Base-by-base conservation (phyloP, 1,140 invertebrate genomes). In the Rhopalosiphum padi region DNA sequence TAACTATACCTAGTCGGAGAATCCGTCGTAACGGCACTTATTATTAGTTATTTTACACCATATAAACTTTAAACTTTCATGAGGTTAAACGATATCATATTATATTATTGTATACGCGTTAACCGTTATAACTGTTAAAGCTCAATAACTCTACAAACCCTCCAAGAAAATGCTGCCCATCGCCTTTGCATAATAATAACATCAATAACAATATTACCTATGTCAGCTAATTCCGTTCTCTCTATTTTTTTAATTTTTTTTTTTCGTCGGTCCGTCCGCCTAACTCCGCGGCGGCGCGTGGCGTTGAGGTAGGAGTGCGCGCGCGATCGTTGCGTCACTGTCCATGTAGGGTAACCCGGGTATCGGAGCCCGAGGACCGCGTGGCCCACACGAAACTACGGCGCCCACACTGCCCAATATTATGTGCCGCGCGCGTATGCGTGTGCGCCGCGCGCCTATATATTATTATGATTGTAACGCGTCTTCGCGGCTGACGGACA, bases 301-400 rank as follows among this genome's bases (percentile, higher is more conserved):
- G 35, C 41, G 91, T 93, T 93, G 91, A 93, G 91, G 91, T 93
- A 93, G 91, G 91, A 93, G 90, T 92, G 60, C 25, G 55, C 41
- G 48, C 46, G 91, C 46, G 25, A n/a, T 15, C 30, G 82, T 93
- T 93, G 91, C 91, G 91, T 93, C 91, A 93, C 77, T 93, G 82
- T n/a, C 91, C 91, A 93, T 93, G 91, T 93, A 93, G 82, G 91
- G 91, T 93, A 93, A 93, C 91, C 82, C 37, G 91, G 48, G 91
- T 48, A 93, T 85, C 91, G 23, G 91, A 92, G 91, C 91, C 77
- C 77, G 91, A 93, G 91, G 91, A 93, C 77, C 91, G 82, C 48
- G 89, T 93, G 91, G 91, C 91, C 91, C 91, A 93, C 91, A 86
- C 91, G 82, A 93, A 93, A 90, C 30, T 21, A 8, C n/a, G 55